Evolutionary conservation across 2,113 vertebrate species (phyloP).

Genomic region (Tachycineta bicolor): DNA sequence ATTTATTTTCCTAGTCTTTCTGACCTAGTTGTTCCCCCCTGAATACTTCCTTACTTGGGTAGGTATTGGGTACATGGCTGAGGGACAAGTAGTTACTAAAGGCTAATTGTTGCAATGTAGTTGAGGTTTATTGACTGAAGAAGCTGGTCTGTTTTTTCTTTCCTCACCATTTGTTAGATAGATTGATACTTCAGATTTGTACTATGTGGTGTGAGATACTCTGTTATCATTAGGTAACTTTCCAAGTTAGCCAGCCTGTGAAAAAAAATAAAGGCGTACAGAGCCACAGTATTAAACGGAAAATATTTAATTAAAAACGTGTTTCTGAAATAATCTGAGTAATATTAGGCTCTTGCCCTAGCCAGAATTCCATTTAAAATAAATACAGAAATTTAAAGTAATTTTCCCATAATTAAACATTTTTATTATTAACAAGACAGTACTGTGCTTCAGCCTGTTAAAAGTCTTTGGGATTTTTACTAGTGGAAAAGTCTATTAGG

Average conservation of each 20-base stretch:
- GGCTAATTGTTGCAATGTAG: not conserved
- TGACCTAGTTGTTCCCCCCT: not conserved
- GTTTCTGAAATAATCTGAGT: not conserved
- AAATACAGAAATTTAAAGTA: not conserved
- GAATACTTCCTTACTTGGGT: not conserved
- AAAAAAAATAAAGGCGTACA: not conserved
- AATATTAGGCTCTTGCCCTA: not conserved
- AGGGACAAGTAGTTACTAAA: not conserved
- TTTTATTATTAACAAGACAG: not conserved
- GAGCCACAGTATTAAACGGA: not conserved
- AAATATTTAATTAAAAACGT: not conserved
- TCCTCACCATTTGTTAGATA: not conserved
- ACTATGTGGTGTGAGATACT: not conserved
- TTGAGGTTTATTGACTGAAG: not conserved
- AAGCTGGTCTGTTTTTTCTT: not conserved
- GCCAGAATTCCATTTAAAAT: not conserved
- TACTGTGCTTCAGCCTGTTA: not conserved
- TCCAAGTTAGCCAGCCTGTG: not conserved
- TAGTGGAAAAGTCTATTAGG: not conserved
- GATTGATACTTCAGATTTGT: not conserved
- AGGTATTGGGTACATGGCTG: rapidly evolving
- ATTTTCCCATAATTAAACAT: not conserved
- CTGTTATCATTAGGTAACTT: not conserved
- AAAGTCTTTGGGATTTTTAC: not conserved
- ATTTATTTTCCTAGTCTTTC: not conserved